Evolutionary conservation across 2,888 invertebrate species (phyloP).

Genomic region (Orchesella flavescens): DNA sequence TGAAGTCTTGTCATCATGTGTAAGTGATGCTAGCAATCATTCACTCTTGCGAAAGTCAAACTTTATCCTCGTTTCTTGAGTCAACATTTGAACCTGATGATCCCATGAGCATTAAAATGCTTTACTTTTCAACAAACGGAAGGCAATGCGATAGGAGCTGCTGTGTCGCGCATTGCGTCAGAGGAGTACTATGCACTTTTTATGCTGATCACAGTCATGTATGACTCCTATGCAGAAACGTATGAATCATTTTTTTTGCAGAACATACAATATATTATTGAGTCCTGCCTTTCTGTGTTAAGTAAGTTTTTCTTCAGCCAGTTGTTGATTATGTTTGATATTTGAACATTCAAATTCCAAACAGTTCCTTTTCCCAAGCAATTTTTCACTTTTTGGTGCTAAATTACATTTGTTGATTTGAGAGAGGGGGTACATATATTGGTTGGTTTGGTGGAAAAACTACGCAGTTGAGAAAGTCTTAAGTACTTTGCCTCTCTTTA

Average conservation of each 20-base stretch:
- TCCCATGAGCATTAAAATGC: conserved; percentile 31
- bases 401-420: conserved; percentile 19
- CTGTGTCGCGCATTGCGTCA: no score
- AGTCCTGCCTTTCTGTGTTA: no score
- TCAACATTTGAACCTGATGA: conserved; percentile 31
- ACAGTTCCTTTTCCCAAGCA: conserved; percentile 7
- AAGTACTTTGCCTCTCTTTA: not conserved
- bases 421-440: not conserved
- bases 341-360: conserved; percentile 24
- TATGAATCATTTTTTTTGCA: not conserved
- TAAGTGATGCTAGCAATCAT: conserved; percentile 43
- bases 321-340: conserved; percentile 21
- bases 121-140: conserved; percentile 15
- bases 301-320: not conserved
- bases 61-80: conserved; percentile 38
- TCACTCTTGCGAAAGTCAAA: conserved; percentile 27
- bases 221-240: not conserved
- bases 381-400: conserved; percentile 22
- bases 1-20: conserved; percentile 12
- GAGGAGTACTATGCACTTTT: not conserved
- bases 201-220: not conserved
- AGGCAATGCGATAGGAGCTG: not conserved
- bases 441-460: not conserved
- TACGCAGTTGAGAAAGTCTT: not conserved
- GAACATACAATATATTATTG: not conserved